These are phyloP conservation scores for Echiichthys vipera DNA, from an alignment of 2,797 vertebrate genomes.

Conservation along the genomic window DNA sequence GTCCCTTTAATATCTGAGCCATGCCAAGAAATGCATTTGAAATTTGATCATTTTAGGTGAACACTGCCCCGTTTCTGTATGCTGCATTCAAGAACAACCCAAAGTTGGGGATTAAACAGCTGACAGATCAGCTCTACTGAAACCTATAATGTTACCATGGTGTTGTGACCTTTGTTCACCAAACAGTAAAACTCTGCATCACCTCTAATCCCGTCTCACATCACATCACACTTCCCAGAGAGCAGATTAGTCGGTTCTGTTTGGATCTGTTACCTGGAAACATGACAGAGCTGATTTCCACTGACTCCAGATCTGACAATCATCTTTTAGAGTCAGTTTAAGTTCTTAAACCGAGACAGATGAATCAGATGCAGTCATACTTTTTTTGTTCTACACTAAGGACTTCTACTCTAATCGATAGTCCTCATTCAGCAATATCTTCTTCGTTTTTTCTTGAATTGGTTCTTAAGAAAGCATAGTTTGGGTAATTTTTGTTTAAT, in stretches of 20 bases:
- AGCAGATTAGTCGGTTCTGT: constrained; percentile 32
- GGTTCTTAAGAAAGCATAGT: too few species aligned
- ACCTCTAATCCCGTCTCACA: constrained; percentile 20
- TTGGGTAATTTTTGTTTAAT: too few species aligned
- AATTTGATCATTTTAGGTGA: neutral
- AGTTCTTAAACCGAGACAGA: neutral
- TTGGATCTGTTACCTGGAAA: constrained; percentile 42
- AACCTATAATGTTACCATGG: constrained; percentile 1
- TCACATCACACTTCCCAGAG: constrained; percentile 7
- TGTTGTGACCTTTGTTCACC: constrained; percentile 8
- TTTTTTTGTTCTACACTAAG: too few species aligned
- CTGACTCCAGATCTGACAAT: neutral
- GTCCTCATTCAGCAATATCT: too few species aligned
- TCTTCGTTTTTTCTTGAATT: too few species aligned
- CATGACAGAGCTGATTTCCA: neutral
- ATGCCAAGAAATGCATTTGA: neutral
- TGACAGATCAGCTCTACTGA: neutral
- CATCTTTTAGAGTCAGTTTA: neutral
- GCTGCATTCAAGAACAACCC: neutral
- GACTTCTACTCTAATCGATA: too few species aligned
- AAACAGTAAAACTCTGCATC: constrained; percentile 22
- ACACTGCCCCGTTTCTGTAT: too few species aligned
- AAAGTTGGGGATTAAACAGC: neutral
- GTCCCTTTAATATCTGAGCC: neutral
- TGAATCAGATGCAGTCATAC: too few species aligned